Evolutionary conservation across 2,113 vertebrate species (phyloP).

Genomic region (Paramormyrops kingsleyae): DNA sequence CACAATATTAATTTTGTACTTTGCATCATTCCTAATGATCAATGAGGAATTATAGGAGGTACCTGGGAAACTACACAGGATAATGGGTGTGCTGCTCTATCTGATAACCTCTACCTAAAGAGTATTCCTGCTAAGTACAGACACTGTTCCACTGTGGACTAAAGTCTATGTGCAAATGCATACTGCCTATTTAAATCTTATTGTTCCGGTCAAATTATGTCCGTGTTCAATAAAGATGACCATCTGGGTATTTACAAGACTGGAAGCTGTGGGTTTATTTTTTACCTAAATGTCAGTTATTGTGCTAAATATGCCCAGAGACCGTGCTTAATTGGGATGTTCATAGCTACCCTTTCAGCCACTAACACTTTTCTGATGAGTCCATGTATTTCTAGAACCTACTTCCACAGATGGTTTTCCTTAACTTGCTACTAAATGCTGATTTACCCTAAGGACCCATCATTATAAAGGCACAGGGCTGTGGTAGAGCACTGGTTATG

Average conservation of each 20-base stretch:
- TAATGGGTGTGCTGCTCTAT: not conserved
- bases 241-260: conserved; percentile 2
- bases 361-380: not conserved
- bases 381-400: not conserved
- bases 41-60: not conserved
- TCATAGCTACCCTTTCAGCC: not conserved
- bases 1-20: not conserved
- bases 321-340: not conserved
- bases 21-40: not conserved
- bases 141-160: not conserved
- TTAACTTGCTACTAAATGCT: not conserved
- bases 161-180: not conserved
- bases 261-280: not conserved
- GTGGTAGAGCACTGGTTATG: not conserved
- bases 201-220: not conserved
- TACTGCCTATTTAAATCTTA: not conserved
- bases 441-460: not conserved
- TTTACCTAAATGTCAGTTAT: not conserved
- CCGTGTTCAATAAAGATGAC: not conserved
- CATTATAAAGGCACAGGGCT: not conserved
- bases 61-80: not conserved
- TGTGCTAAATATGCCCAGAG: not conserved
- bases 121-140: not conserved
- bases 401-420: not conserved
- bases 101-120: not conserved